Conservation (phyloP, 2,797 vertebrate genomes). For the Corythornis leucogaster region DNA sequence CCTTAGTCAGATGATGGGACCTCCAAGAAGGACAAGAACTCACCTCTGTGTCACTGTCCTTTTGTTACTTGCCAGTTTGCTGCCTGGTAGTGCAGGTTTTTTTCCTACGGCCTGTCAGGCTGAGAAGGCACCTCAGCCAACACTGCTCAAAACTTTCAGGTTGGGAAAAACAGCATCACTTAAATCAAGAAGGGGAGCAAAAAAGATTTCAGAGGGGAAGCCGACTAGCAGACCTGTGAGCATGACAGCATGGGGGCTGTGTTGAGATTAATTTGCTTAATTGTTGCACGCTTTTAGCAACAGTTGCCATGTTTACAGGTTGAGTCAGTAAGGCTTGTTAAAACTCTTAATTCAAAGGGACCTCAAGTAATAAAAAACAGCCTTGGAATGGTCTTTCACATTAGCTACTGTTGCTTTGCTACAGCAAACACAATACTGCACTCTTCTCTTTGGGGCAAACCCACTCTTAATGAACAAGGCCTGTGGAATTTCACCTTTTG, state of each 20-base stretch:
- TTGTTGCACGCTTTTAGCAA: slow-evolving; percentile 65
- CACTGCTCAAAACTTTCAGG: background rate
- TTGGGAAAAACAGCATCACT: background rate
- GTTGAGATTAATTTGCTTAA: slow-evolving; percentile 62
- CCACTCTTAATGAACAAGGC: background rate
- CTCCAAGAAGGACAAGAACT: background rate
- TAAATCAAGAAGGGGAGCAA: background rate
- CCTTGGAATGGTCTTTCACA: background rate
- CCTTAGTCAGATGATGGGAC: accelerated
- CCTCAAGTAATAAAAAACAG: slow-evolving; percentile 26
- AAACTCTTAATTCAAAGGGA: slow-evolving; percentile 36
- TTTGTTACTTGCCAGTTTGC: background rate
- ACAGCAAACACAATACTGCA: background rate
- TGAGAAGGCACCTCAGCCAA: background rate
- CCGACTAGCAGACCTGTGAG: background rate
- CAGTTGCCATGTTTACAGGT: slow-evolving; percentile 56
- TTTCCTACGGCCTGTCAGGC: background rate
- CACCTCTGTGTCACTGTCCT: background rate
- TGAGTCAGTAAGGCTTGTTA: slow-evolving; percentile 51
- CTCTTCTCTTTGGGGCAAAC: accelerated
- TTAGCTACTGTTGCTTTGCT: slow-evolving; percentile 48
- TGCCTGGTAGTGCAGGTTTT: background rate
- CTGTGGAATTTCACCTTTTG: background rate
- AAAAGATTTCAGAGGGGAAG: background rate
- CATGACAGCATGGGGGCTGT: background rate